Base-by-base conservation (phyloP, 1,140 invertebrate species). In the Coptotermes formosanus region DNA sequence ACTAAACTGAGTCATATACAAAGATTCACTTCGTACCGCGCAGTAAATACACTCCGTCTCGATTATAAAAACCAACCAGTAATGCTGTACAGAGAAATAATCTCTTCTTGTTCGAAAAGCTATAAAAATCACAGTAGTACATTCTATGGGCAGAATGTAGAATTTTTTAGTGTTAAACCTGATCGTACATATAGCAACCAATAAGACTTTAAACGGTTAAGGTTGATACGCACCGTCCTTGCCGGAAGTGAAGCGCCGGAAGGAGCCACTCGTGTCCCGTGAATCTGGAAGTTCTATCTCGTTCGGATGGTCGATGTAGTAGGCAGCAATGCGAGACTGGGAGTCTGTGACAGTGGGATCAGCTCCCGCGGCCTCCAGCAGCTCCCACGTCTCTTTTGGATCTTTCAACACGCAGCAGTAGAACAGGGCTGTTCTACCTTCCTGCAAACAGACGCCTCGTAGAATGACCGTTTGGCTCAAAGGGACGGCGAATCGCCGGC, bases 361-460 rank as follows among this genome's bases (percentile, higher is more conserved):
- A 87, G 95, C 95, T 44, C 95, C 95, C 59, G 93, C 93, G 82
- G 92, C 91, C 86, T 94, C 92, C 81, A 97, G 90, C 83, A 94
- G 88, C 88, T 93, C 93, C 91, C 95, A 95, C 85, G 94, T 92
- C 0, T 90, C 89, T 55, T 93, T 92, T 30, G 94, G 92, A 88
- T 96, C 93, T 84, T 92, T 93, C 87, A 94, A 94, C 82, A 93
- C 93, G 2, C 94, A 93, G 43, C 95, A 95, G 90, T 97, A 98
- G 91, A 97, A 97, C 82, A 97, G 92, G 8, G 96, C 93, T 21
- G 95, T 97, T 88, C 96, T 92, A 21, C 95, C 95, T 88, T 95
- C 94, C 93, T 96, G 87, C 32, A 89, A 88, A 52, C 85, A 84
- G 30, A 82, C 59, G 25, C n/a, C 38, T 38, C 38, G 38, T 21